Evolutionary conservation across 2,113 vertebrate species (phyloP), one percentile per base, ranked within the genome.

Genomic region (Oreocharis arfaki): DNA sequence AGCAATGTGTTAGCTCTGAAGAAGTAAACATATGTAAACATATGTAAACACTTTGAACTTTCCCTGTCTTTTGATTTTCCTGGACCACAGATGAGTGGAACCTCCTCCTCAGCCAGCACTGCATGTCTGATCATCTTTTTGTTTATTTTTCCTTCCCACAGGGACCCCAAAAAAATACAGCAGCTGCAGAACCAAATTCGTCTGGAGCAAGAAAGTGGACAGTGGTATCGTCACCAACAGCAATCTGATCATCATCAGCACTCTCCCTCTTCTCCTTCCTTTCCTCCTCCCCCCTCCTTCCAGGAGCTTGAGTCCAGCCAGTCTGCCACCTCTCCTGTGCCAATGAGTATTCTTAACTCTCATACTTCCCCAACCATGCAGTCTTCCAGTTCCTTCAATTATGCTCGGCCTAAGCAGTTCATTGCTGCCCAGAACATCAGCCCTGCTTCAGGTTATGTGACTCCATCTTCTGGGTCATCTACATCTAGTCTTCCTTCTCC

Each of bases 401-500:
- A 99, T 50, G 99, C 99, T 96, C 98, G 99, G 65, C 99, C 99
- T 95, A 99, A 99, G 97, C 99, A 99, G 98, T 99, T 99, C 98
- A 99, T 99, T 53, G 99, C 99, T 9, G 99, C 99, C 39, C 99
- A 99, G 98, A 99, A 97, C 41, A 96, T 98, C 55, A 98, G 97
- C 42, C 98, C 98, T n/a, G 96, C 98, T 63, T 97, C 98, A 11
- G 98, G 98, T 91, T 99, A 98, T n/a, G 89, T 97, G 95, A 97
- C 99, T 90, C 99, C 98, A 28, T 98, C 98, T 94, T 99, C 99
- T 21, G 98, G 98, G 85, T 99, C 99, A 55, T 98, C 99, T 13
- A 98, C 98, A 56, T 99, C 99, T 92, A 98, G 98, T 92, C 97
- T 99, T 67, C 98, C 99, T 86, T 99, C 99, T 46, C 99, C 99